phyloP scores from a whole-genome alignment of 2,797 vertebrate genomes.

The Pipistrellus pygmaeus region DNA sequence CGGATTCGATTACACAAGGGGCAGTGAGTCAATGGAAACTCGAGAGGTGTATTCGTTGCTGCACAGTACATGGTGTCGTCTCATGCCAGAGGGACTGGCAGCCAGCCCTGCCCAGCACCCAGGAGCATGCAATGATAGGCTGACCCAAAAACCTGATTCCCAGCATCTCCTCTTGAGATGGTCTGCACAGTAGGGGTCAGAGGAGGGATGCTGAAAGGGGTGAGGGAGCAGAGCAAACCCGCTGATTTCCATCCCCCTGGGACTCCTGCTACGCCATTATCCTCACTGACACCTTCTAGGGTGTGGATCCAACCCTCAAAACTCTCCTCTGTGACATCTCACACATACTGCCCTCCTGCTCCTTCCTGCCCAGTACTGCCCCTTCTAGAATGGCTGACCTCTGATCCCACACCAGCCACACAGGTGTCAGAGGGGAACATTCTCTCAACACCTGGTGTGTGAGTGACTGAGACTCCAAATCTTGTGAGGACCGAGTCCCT shows the following conservation, averaged over 20 bases:
- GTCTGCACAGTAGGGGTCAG: fast-evolving
- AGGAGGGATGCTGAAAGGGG: background rate
- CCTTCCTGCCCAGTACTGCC: background rate
- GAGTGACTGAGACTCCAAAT: background rate
- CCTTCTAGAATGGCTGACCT: background rate
- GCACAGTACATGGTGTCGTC: background rate
- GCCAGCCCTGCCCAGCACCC: no score
- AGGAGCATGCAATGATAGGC: fast-evolving
- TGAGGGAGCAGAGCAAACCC: no score
- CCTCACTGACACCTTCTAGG: fast-evolving
- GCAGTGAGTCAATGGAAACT: background rate
- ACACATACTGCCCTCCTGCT: fast-evolving
- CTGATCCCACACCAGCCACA: fast-evolving
- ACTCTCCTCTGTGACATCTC: fast-evolving
- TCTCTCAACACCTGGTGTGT: fast-evolving
- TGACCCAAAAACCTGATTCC: fast-evolving
- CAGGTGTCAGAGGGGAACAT: background rate
- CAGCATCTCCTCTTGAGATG: background rate
- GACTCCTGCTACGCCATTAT: fast-evolving
- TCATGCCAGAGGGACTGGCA: no score
- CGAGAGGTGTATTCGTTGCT: no score
- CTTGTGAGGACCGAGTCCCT: background rate
- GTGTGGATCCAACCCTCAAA: fast-evolving
- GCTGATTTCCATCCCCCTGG: fast-evolving
- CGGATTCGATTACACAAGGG: background rate